Evolutionary conservation across 1,140 invertebrate genomes (phyloP).

Genomic region (Drosophila athabasca): DNA sequence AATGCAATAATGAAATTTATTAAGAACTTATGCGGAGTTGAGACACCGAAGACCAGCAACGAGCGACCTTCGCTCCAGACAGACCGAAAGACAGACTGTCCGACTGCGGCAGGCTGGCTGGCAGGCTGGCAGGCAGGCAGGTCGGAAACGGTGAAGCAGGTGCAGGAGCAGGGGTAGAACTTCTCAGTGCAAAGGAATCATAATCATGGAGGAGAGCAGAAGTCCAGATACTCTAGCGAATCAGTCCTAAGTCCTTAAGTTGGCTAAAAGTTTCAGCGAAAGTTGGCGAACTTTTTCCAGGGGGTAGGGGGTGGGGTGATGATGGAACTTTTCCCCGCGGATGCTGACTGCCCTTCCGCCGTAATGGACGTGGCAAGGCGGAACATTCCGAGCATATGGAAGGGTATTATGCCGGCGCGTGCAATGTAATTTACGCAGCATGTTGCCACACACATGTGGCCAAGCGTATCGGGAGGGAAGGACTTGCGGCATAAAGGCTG

Average conservation of each 20-base stretch:
- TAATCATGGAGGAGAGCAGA: slow-evolving; percentile 10
- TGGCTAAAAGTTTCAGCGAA: slow-evolving; percentile 25
- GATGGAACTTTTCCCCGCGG: slow-evolving; percentile 17
- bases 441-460: slow-evolving; percentile 58
- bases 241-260: slow-evolving; percentile 22
- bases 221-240: slow-evolving; percentile 44
- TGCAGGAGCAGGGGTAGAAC: background rate
- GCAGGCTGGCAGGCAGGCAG: background rate
- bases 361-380: slow-evolving; percentile 25
- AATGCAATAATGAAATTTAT: slow-evolving; percentile 64
- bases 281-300: slow-evolving; percentile 34
- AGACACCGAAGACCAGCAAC: slow-evolving; percentile 40
- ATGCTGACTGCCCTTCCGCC: slow-evolving; percentile 1
- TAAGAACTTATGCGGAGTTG: slow-evolving; percentile 61
- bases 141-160: background rate
- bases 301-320: too few relatives aligned
- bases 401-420: slow-evolving; percentile 46
- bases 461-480: slow-evolving; percentile 34
- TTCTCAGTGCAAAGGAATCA: slow-evolving; percentile 2
- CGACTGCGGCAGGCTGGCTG: background rate
- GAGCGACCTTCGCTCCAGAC: slow-evolving; percentile 20
- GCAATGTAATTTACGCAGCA: slow-evolving; percentile 55
- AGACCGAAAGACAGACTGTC: slow-evolving; percentile 3
- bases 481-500: slow-evolving; percentile 18
- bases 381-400: slow-evolving; percentile 47